Evolutionary conservation across 1,140 invertebrate species (phyloP), one percentile per base, ranked within the genome.

Genomic region (Protaetia brevitarsis): DNA sequence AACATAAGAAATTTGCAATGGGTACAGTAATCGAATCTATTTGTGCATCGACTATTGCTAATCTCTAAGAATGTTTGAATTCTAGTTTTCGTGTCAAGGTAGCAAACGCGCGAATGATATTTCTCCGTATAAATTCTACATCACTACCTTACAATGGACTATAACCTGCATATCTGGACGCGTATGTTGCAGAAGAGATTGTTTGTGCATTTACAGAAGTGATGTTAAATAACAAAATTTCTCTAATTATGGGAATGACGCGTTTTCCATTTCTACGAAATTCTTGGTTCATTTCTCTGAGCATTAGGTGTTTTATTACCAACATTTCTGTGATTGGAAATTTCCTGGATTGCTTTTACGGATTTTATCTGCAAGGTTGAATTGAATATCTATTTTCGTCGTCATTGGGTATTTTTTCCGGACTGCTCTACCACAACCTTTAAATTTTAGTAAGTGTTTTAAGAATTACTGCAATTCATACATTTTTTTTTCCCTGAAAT

Each of bases 51-150:
- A 23, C 19, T 51, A 51, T 51, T 23, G 41, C 41, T 51, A 51
- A 51, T 51, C 41, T 51, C 21, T 51, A 51, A 51, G 16, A 51
- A 23, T 23, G 19, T 51, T 19, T 51, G 41, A 51, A 19, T 51
- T 37, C 16, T 51, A 51, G 41, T 51, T 51, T 51, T 51, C 41
- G 16, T 51, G 41, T 51, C 41, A 51, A 51, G 41, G 41, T 23
- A 7, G 1, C 11, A 11, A 37, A 37, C 7, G 41, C 11, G 41
- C 41, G 26, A 51, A 23, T 51, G 41, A 51, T 51, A 51, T 51
- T 51, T 51, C 41, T 51, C 5, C 41, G 41, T 51, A 51, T 51
- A 51, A 51, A 51, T 51, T 51, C 41, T 23, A n/a, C n/a, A n/a
- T 19, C 26, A 51, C 41, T 51, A 19, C 26, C 41, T 51, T 19